Evolutionary conservation across 2,888 invertebrate genomes (phyloP).

Genomic region (Erpobdella octoculata): DNA sequence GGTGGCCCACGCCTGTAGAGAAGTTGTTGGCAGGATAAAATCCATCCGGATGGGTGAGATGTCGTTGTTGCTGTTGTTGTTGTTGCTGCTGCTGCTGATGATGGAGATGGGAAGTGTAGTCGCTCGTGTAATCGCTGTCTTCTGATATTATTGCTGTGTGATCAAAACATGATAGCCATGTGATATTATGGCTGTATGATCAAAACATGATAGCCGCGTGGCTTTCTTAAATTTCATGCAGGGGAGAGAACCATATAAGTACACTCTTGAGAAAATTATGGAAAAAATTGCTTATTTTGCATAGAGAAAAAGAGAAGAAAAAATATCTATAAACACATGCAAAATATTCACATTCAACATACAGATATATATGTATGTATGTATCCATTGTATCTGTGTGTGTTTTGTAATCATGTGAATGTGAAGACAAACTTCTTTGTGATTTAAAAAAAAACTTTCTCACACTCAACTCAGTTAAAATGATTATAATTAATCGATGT

Average conservation of each 20-base stretch:
- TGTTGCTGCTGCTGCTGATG: background rate
- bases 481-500: too few species aligned
- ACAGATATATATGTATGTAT: too few species aligned
- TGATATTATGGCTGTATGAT: slow-evolving; percentile 51
- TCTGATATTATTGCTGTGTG: slow-evolving; percentile 68
- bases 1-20: slow-evolving; percentile 1
- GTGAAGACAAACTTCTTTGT: too few species aligned
- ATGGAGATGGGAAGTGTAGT: slow-evolving; percentile 62
- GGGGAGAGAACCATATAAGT: background rate
- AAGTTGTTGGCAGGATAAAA: slow-evolving; percentile 45
- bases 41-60: slow-evolving; percentile 85
- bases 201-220: slow-evolving; percentile 6
- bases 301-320: too few species aligned
- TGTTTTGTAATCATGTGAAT: too few species aligned
- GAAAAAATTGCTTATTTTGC: too few species aligned
- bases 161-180: slow-evolving; percentile 14
- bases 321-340: too few species aligned
- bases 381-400: too few species aligned
- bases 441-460: too few species aligned
- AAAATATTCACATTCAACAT: too few species aligned
- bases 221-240: background rate
- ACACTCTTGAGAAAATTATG: too few species aligned
- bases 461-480: too few species aligned
- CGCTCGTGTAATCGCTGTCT: slow-evolving; percentile 92
- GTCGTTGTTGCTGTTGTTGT: background rate